phyloP scores from a whole-genome alignment of 2,888 invertebrate genomes.

The Pristionchus mayeri region DNA sequence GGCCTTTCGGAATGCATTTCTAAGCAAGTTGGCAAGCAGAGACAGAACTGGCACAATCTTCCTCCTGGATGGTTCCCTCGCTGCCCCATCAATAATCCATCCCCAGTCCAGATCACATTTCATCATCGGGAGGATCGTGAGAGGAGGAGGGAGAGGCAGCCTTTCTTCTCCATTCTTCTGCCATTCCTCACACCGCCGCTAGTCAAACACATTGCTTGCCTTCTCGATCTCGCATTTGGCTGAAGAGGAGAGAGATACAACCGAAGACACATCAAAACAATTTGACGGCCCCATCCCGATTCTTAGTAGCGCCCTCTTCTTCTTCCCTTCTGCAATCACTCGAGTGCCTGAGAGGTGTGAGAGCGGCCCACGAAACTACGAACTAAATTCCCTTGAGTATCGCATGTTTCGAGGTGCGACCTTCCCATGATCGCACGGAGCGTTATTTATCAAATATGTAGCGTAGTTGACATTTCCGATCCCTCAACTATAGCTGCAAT shows the following conservation, averaged over 20 bases:
- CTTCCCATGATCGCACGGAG: not conserved
- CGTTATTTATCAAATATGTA: too few relatives aligned
- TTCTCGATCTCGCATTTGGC: not conserved
- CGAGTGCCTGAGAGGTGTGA: not conserved
- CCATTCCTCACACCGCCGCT: not conserved
- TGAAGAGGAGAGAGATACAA: not conserved
- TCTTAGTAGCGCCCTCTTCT: not conserved
- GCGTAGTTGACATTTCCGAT: not conserved
- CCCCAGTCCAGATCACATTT: constrained; percentile 34
- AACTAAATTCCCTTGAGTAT: not conserved
- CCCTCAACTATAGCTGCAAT: not conserved
- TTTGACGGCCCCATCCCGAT: not conserved
- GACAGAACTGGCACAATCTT: not conserved
- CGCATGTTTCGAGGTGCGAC: not conserved
- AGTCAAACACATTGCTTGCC: constrained; percentile 24
- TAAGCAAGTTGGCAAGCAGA: not conserved
- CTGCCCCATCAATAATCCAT: constrained; percentile 40
- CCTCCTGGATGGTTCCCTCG: constrained; percentile 25
- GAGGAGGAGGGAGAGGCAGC: not conserved
- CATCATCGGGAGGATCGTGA: constrained; percentile 29
- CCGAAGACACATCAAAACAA: constrained; percentile 39
- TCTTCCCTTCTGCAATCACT: too few relatives aligned
- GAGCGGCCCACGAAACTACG: not conserved
- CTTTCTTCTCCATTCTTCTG: not conserved
- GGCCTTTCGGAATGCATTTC: not conserved